Conservation (phyloP, 2,113 vertebrate genomes). For the Anhinga rufa region DNA sequence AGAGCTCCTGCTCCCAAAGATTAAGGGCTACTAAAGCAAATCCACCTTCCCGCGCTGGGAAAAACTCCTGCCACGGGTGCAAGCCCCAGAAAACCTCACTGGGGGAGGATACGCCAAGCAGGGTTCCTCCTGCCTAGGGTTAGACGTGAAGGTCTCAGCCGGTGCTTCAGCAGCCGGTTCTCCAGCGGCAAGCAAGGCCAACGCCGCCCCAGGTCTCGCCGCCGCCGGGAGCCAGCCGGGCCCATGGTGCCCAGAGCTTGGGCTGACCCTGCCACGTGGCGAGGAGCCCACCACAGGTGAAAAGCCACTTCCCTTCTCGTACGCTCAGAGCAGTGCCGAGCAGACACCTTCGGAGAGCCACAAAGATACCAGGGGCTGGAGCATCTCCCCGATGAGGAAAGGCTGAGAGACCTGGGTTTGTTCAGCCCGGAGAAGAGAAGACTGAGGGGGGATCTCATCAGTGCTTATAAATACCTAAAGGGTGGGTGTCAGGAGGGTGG, state of each 20-base stretch:
- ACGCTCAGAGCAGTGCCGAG: rapidly evolving
- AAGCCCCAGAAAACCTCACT: neutral
- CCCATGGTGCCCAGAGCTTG: rapidly evolving
- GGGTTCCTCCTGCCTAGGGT: neutral
- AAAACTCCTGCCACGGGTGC: neutral
- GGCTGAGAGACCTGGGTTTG: too few species aligned
- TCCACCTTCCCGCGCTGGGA: neutral
- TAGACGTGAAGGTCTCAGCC: neutral
- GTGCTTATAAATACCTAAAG: too few species aligned
- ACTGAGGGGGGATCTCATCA: too few species aligned
- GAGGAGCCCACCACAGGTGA: neutral
- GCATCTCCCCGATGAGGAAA: too few species aligned
- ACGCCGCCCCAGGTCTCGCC: rapidly evolving
- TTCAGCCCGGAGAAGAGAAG: too few species aligned
- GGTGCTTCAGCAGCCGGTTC: neutral
- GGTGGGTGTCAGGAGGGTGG: too few species aligned
- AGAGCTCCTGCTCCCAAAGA: neutral
- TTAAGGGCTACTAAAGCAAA: neutral
- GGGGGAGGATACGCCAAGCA: neutral
- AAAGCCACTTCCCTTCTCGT: neutral
- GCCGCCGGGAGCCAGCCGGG: rapidly evolving
- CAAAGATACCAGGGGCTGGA: too few species aligned
- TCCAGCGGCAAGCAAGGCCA: neutral
- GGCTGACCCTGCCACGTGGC: neutral
- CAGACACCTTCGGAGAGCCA: neutral